These are phyloP conservation scores for Acipenser ruthenus DNA, from an alignment of 2,797 vertebrate species.

Conservation along the genomic window DNA sequence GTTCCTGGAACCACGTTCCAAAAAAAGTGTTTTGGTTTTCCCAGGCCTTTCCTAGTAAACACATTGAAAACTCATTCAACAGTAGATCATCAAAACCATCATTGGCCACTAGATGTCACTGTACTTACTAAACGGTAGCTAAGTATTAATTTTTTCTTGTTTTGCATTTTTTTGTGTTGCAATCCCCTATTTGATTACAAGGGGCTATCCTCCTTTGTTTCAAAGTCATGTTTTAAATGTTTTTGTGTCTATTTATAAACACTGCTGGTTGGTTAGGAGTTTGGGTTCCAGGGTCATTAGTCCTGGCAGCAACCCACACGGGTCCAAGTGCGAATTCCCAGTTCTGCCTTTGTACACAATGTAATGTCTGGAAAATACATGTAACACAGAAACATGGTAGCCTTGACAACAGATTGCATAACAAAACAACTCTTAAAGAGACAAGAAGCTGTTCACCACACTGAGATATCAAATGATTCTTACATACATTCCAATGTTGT, in stretches of 20 bases:
- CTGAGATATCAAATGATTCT: too few species aligned
- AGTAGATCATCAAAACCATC: too few species aligned
- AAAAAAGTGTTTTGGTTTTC: too few species aligned
- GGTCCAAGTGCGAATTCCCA: constrained; percentile 19
- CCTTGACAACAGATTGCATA: constrained; percentile 36
- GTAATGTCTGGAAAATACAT: constrained; percentile 28
- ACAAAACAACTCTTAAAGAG: constrained; percentile 46
- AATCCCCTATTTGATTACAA: too few species aligned
- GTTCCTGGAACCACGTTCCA: too few species aligned
- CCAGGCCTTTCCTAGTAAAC: too few species aligned
- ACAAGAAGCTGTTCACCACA: constrained; percentile 24
- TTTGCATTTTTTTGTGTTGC: too few species aligned
- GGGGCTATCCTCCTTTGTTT: not conserved
- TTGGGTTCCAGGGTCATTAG: not conserved
- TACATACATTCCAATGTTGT: too few species aligned
- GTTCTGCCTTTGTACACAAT: constrained; percentile 14
- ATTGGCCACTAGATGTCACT: too few species aligned
- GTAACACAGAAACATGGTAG: constrained; percentile 47
- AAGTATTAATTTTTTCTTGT: too few species aligned
- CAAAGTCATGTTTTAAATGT: not conserved
- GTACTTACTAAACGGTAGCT: too few species aligned
- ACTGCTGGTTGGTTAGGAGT: not conserved
- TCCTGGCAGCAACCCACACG: not conserved
- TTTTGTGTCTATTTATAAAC: not conserved
- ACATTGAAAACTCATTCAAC: too few species aligned